phyloP scores from a whole-genome alignment of 2,888 invertebrate genomes.

The Fragum whitleyi region DNA sequence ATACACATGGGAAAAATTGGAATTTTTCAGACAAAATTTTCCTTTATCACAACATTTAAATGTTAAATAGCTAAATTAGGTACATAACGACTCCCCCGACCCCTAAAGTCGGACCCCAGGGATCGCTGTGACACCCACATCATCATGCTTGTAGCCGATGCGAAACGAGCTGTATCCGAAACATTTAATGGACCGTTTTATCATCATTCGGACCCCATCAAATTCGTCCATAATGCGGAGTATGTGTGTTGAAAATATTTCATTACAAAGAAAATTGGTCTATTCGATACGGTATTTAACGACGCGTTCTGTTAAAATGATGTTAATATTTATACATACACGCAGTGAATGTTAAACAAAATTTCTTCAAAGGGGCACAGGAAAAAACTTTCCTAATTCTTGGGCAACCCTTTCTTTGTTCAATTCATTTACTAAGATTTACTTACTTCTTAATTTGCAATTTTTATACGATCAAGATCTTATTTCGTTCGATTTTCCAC shows the following conservation, averaged over 20 bases:
- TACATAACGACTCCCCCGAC: not conserved
- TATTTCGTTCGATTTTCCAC: too few species aligned
- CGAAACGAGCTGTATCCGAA: conserved; percentile 49
- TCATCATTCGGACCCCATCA: conserved; percentile 52
- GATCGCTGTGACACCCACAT: conserved; percentile 48
- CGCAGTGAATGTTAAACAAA: not conserved
- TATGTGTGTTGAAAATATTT: conserved; percentile 22
- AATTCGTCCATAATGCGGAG: conserved; percentile 20
- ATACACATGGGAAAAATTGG: too few species aligned
- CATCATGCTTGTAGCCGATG: conserved; percentile 51
- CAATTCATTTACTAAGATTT: too few species aligned
- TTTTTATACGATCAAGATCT: too few species aligned
- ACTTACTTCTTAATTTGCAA: too few species aligned
- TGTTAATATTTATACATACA: not conserved
- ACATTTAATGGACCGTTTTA: conserved; percentile 62
- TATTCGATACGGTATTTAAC: conserved; percentile 21
- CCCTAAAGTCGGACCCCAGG: conserved; percentile 22
- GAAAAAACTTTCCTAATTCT: too few species aligned
- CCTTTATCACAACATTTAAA: too few species aligned
- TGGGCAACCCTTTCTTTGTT: too few species aligned
- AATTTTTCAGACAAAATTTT: too few species aligned
- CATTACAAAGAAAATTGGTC: conserved; percentile 21
- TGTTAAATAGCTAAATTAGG: too few species aligned
- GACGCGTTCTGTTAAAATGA: not conserved
- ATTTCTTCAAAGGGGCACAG: not conserved